Evolutionary conservation across 2,888 invertebrate species (phyloP).

Genomic region (Cephalotes varians): DNA sequence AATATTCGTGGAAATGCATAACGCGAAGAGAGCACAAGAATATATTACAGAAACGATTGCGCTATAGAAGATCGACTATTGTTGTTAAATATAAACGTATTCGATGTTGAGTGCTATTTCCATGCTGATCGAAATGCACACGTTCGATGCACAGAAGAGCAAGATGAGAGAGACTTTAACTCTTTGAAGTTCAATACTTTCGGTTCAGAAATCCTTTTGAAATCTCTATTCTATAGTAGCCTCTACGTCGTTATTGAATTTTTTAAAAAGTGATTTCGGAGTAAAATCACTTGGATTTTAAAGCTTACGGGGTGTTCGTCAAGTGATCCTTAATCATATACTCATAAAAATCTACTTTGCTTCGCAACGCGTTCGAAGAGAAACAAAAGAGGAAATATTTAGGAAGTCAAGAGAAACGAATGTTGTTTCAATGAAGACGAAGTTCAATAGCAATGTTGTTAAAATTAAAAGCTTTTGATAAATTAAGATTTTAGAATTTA

Average conservation of each 20-base stretch:
- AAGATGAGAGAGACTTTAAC: slow-evolving; percentile 1
- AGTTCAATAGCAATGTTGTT: not conserved
- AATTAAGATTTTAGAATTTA: not conserved
- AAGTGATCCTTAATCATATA: not conserved
- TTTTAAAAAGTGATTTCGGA: slow-evolving; percentile 18
- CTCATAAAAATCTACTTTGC: not conserved
- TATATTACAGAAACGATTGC: slow-evolving; percentile 7
- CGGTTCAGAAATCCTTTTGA: not conserved
- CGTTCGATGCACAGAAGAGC: not conserved
- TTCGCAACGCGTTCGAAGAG: not conserved
- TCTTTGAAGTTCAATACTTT: slow-evolving; percentile 13
- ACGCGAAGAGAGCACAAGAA: not conserved
- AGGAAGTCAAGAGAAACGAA: not conserved
- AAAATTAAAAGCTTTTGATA: not conserved
- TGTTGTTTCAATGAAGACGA: not conserved
- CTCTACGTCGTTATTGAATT: slow-evolving; percentile 1
- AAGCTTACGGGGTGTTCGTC: slow-evolving; percentile 16
- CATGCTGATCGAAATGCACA: slow-evolving; percentile 21
- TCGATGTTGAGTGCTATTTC: slow-evolving; percentile 14
- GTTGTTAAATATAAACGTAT: not conserved
- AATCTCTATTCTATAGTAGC: not conserved
- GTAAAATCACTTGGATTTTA: not conserved
- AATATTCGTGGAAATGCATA: slow-evolving; percentile 16
- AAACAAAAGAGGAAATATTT: not conserved
- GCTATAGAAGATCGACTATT: not conserved